These are phyloP conservation scores for Drosophila yakuba DNA, from an alignment of 1,140 invertebrate genomes.

Conservation along the genomic window DNA sequence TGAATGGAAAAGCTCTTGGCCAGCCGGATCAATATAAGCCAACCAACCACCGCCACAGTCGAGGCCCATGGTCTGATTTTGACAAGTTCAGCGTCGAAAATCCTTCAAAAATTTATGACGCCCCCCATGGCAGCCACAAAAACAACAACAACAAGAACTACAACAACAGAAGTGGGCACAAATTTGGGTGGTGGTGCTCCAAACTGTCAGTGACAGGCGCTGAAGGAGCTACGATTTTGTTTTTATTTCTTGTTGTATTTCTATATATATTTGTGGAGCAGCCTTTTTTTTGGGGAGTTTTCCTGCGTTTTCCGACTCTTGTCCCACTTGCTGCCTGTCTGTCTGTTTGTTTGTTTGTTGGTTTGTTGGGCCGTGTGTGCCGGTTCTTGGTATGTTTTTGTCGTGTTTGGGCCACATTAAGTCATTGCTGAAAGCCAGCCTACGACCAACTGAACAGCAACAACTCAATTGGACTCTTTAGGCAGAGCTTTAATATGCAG, in stretches of 20 bases:
- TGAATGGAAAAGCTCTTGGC: conserved; percentile 47
- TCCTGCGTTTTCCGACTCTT: conserved; percentile 35
- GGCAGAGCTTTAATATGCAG: conserved; percentile 54
- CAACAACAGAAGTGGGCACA: conserved; percentile 11
- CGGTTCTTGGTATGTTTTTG: conserved; percentile 52
- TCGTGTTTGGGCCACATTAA: conserved; percentile 78
- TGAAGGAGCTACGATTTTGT: conserved; percentile 49
- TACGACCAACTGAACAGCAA: conserved; percentile 32
- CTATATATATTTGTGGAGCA: conserved; percentile 20
- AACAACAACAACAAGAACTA: conserved; percentile 12
- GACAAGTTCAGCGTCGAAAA: conserved; percentile 83
- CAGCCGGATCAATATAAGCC: conserved; percentile 50
- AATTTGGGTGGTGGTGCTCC: conserved; percentile 20
- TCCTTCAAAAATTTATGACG: conserved; percentile 82
- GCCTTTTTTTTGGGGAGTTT: conserved; percentile 16
- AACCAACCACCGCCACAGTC: conserved; percentile 45
- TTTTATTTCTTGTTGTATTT: conserved; percentile 2
- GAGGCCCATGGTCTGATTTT: conserved; percentile 73
- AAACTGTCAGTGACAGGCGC: conserved; percentile 71
- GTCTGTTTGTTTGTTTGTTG: conserved; percentile 26
- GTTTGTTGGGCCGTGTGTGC: conserved; percentile 17
- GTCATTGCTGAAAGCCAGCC: conserved; percentile 57
- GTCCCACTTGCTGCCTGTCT: conserved; percentile 46
- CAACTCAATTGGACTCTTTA: conserved; percentile 46
- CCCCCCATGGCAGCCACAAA: conserved; percentile 21